Conservation (phyloP, 2,888 invertebrate genomes). For the Caenorhabditis sp. region DNA sequence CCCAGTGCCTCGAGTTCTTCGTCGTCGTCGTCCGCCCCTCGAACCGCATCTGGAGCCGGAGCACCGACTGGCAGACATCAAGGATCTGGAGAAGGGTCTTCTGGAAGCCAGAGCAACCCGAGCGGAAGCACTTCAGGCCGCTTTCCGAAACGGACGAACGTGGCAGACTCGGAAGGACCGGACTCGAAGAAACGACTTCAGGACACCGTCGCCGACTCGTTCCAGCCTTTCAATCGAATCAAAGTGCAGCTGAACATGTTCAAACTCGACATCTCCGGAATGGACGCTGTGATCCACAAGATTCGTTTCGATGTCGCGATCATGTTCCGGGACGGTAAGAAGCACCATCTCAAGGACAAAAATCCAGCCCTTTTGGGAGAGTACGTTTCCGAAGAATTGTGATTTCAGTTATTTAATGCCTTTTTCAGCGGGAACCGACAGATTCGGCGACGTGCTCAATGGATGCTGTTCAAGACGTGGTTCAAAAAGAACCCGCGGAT, state of each 20-base stretch:
- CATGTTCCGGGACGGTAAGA: background rate
- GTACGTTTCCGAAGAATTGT: slow-evolving; percentile 10
- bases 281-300: slow-evolving; percentile 1
- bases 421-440: slow-evolving; percentile 24
- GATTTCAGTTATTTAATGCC: background rate
- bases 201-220: no score
- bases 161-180: no score
- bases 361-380: background rate
- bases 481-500: background rate
- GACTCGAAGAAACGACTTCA: no score
- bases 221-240: background rate
- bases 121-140: no score
- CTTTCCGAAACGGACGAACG: no score
- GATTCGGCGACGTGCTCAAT: background rate
- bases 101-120: no score
- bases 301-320: background rate
- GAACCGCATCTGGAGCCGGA: no score
- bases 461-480: background rate
- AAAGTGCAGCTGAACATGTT: background rate
- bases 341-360: background rate
- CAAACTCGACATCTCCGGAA: background rate
- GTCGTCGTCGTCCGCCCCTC: no score
- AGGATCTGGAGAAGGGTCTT: no score
- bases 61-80: no score
- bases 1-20: no score